Evolutionary conservation across 2,888 invertebrate species (phyloP).

Genomic region (Diploptera punctata): DNA sequence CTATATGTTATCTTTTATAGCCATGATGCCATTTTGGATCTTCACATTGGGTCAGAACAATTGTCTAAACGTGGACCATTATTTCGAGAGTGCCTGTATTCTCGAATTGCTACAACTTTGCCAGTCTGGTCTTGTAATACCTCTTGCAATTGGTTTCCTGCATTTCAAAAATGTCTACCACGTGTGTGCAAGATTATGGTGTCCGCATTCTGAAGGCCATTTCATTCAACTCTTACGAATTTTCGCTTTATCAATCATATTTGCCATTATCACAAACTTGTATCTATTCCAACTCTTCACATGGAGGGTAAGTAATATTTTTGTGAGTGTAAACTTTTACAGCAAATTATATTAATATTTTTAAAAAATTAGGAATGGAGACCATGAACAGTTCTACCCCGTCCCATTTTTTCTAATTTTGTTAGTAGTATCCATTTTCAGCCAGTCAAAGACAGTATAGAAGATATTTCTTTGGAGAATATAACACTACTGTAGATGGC

Average conservation of each 20-base stretch:
- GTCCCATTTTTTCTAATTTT: too few species aligned
- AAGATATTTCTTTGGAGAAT: too few species aligned
- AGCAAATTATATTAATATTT: too few species aligned
- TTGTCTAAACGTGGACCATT: conserved; percentile 77
- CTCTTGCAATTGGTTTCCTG: conserved; percentile 72
- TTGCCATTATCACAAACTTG: conserved; percentile 87
- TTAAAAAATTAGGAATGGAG: too few species aligned
- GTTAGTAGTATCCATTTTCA: too few species aligned
- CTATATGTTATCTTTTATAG: conserved; percentile 56
- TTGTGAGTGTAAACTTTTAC: too few species aligned
- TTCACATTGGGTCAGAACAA: conserved; percentile 80
- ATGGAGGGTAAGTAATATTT: conserved; percentile 83
- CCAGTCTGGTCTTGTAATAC: conserved; percentile 78
- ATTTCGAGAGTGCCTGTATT: conserved; percentile 80
- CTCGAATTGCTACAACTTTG: conserved; percentile 75
- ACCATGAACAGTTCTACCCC: too few species aligned
- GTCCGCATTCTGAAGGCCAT: conserved; percentile 85
- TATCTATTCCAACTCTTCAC: conserved; percentile 89
- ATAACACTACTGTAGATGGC: too few species aligned
- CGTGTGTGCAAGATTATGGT: conserved; percentile 71
- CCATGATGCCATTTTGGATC: conserved; percentile 89
- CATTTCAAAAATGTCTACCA: conserved; percentile 72
- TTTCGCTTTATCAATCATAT: too few species aligned
- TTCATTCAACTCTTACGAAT: conserved; percentile 79
- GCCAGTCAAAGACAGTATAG: too few species aligned